These are phyloP conservation scores for Calephelis nemesis DNA, from an alignment of 1,140 invertebrate genomes.

Conservation along the genomic window DNA sequence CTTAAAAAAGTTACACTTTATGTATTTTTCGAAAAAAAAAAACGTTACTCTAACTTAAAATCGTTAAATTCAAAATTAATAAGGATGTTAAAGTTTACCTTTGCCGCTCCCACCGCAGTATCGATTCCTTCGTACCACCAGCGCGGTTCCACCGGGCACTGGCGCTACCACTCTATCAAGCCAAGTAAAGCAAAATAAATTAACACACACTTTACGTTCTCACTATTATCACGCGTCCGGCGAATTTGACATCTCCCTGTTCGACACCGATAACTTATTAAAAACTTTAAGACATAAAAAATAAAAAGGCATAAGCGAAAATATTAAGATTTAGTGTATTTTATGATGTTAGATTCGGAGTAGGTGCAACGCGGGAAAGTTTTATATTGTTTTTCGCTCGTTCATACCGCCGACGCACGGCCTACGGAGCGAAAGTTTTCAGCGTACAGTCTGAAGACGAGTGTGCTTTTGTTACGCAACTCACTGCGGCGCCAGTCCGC, in stretches of 20 bases:
- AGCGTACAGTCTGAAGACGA: conserved; percentile 59
- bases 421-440: conserved; percentile 63
- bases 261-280: conserved; percentile 41
- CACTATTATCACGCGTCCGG: conserved; percentile 51
- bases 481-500: conserved; percentile 66
- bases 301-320: conserved; percentile 28
- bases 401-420: conserved; percentile 53
- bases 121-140: conserved; percentile 68
- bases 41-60: background rate
- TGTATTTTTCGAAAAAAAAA: no score
- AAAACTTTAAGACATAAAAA: conserved; percentile 55
- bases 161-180: conserved; percentile 53
- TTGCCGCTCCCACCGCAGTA: conserved; percentile 70
- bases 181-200: conserved; percentile 68
- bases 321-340: conserved; percentile 13
- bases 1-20: no score
- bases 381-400: conserved; percentile 59
- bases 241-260: conserved; percentile 54
- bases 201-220: conserved; percentile 58
- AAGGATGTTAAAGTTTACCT: conserved; percentile 54
- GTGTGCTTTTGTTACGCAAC: conserved; percentile 75
- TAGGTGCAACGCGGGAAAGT: conserved; percentile 62
- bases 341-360: conserved; percentile 19
- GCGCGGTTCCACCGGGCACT: conserved; percentile 52
- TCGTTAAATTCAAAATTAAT: conserved; percentile 22